Percentiles rank a stretch among this genome's conserved stretches.
These are phyloP conservation scores for Girardia tigrina DNA, from an alignment of 2,888 invertebrate species.

Conservation along the genomic window DNA sequence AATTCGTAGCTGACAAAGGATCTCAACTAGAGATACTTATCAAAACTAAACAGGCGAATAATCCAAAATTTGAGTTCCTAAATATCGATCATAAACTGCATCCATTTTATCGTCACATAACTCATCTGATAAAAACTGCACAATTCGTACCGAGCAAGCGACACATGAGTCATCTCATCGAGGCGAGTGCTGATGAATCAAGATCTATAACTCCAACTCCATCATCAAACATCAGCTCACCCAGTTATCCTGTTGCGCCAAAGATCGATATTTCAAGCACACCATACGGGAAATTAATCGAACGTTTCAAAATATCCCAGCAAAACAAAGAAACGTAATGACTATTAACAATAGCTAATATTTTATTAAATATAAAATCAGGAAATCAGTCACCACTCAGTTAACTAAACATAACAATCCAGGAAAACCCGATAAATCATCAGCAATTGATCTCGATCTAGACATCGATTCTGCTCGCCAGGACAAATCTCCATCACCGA, in stretches of 20 bases:
- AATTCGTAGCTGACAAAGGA: conserved; percentile 62
- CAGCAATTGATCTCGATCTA: too few relatives aligned
- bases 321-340: conserved; percentile 15
- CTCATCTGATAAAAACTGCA: conserved; percentile 31
- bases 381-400: too few relatives aligned
- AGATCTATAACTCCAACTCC: neutral
- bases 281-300: conserved; percentile 31
- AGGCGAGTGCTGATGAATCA: neutral
- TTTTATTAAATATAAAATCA: too few relatives aligned
- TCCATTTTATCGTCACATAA: conserved; percentile 67
- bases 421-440: too few relatives aligned
- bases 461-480: too few relatives aligned
- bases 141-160: conserved; percentile 30
- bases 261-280: conserved; percentile 34
- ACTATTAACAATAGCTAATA: too few relatives aligned
- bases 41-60: conserved; percentile 85
- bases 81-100: conserved; percentile 70
- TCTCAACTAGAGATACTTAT: conserved; percentile 95
- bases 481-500: conserved; percentile 9
- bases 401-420: too few relatives aligned
- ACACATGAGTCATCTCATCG: neutral
- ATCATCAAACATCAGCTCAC: neutral
- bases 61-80: conserved; percentile 80
- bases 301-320: conserved; percentile 24
- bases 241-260: neutral